Evolutionary conservation across 2,113 vertebrate genomes (phyloP).

Genomic region (Leptodactylus fuscus): DNA sequence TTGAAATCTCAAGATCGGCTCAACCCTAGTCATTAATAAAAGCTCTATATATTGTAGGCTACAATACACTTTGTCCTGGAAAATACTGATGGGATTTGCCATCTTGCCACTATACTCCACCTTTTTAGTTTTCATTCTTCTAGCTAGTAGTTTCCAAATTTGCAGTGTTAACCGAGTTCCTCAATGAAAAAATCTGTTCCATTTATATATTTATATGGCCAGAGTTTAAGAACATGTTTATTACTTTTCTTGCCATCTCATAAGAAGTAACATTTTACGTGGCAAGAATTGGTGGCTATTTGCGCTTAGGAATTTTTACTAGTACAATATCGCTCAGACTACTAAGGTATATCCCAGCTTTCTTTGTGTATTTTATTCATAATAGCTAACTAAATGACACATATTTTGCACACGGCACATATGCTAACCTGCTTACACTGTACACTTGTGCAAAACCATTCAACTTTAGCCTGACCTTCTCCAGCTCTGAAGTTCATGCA

Average conservation of each 20-base stretch:
- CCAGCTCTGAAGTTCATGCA: not conserved
- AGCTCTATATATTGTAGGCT: too few relatives aligned
- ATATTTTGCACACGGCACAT: not conserved
- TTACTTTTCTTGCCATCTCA: not conserved
- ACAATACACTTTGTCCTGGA: too few relatives aligned
- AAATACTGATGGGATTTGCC: too few relatives aligned
- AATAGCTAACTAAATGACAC: not conserved
- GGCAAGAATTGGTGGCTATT: not conserved
- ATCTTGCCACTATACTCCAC: too few relatives aligned
- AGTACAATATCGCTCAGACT: not conserved
- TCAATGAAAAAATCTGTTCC: too few relatives aligned
- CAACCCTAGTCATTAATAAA: too few relatives aligned
- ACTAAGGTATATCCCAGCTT: not conserved
- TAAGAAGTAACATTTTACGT: not conserved
- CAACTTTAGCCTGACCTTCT: not conserved
- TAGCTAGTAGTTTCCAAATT: too few relatives aligned
- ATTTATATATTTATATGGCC: too few relatives aligned
- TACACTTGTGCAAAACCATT: not conserved
- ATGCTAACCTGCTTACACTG: not conserved
- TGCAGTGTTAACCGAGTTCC: too few relatives aligned
- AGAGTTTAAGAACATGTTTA: too few relatives aligned
- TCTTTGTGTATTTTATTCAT: not conserved
- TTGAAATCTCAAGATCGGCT: too few relatives aligned
- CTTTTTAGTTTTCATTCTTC: too few relatives aligned
- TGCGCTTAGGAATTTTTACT: not conserved